Evolutionary conservation across 2,888 invertebrate species (phyloP).

Genomic region (Thymelicus sylvestris): DNA sequence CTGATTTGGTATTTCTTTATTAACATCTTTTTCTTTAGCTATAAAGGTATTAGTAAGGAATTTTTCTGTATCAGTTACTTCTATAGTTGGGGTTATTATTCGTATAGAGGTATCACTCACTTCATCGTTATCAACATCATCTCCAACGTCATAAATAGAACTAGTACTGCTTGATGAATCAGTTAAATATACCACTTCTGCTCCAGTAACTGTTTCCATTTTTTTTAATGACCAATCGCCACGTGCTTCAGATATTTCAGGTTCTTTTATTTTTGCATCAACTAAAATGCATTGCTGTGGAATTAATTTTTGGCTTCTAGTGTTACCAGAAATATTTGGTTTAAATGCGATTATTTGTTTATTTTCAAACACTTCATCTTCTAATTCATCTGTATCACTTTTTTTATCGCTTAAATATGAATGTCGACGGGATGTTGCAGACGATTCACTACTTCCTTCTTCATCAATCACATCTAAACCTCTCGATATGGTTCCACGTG

Average conservation of each 20-base stretch:
- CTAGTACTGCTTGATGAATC: conserved; percentile 87
- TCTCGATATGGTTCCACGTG: conserved; percentile 86
- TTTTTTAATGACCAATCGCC: conserved; percentile 81
- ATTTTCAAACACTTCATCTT: conserved; percentile 79
- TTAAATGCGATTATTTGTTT: conserved; percentile 50
- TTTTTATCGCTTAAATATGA: conserved; percentile 79
- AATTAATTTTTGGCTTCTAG: conserved; percentile 47
- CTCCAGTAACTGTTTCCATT: conserved; percentile 83
- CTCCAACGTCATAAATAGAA: conserved; percentile 82
- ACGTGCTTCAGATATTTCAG: conserved; percentile 83
- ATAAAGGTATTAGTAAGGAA: conserved; percentile 68
- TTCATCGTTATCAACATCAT: conserved; percentile 72
- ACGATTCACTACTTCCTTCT: conserved; percentile 88
- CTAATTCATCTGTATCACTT: conserved; percentile 76
- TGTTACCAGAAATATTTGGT: conserved; percentile 2
- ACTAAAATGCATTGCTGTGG: conserved; percentile 84
- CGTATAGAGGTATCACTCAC: conserved; percentile 78
- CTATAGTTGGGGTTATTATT: conserved; percentile 80
- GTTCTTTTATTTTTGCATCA: conserved; percentile 86
- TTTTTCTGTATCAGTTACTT: conserved; percentile 76
- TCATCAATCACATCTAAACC: conserved; percentile 91
- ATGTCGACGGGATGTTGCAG: conserved; percentile 83
- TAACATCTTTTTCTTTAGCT: conserved; percentile 43
- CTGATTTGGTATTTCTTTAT: conserved; percentile 23
- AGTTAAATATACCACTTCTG: conserved; percentile 88